Evolutionary conservation across 92 coral and sea anemone species (phyloP), one percentile per base, ranked within the genome.

Genomic region (Porites rus): DNA sequence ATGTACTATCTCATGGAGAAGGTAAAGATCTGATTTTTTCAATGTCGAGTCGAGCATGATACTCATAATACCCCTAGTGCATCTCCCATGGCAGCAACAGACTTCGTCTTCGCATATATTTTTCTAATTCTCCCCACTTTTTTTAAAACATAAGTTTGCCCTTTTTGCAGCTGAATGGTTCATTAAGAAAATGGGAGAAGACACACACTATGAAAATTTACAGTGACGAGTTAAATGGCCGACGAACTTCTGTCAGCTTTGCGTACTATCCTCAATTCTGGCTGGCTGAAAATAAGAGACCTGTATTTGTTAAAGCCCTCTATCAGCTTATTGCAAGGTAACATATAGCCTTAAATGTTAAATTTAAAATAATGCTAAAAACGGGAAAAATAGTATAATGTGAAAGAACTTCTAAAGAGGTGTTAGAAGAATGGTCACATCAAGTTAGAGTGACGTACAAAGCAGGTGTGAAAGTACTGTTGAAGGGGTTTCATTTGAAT

Each of bases 191-290:
- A 54, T 94, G 98, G 98, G 94, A 92, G 19, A 93, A 93, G 80
- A 94, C 98, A 6, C 98, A 94, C 78, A 81, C 93, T 6, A 94
- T 92, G 96, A 91, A 88, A 76, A 83, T 91, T n/a, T 94, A 90
- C 77, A 87, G 93, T 78, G 89, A 94, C 58, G 91, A 92, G 75
- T 75, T 94, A 19, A 94, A 92, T 82, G 93, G 89, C 31, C 86
- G 87, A 19, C 91, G 92, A 8, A 94, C 98, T 46, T 90, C 98
- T 10, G 96, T 94, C 74, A 94, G 98, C 77, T 94, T 90, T 69
- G 98, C 98, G 10, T 94, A 94, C 76, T 92, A 92, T 54, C 98
- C 98, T 31, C 98, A 94, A 90, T 94, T 92, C 83, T 94, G 98
- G 98, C 84, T 90, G 21, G 92, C 96, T 10, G 67, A 83, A 18